A percentile compares a stretch with the other conserved stretches of the same genome.
Evolutionary conservation across 1,140 invertebrate species (phyloP).

Genomic region (Luehdorfia chinensis): DNA sequence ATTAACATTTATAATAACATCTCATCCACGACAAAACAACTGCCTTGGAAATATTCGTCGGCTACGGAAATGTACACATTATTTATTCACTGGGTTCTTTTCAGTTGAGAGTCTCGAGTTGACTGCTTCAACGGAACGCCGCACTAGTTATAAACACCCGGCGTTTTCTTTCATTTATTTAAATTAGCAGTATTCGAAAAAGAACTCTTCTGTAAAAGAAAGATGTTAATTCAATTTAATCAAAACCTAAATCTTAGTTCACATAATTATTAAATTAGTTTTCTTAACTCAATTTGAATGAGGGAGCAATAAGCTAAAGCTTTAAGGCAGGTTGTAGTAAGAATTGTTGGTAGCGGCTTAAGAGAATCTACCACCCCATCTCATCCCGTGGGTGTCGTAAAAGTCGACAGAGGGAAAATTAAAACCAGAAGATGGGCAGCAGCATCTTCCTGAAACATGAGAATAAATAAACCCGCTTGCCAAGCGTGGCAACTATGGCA

Average conservation of each 20-base stretch:
- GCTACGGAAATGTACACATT: slow-evolving; percentile 15
- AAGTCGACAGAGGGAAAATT: too few species aligned
- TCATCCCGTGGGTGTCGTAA: too few species aligned
- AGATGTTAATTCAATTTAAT: neutral
- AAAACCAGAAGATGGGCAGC: too few species aligned
- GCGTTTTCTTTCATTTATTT: slow-evolving; percentile 11
- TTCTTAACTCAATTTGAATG: neutral
- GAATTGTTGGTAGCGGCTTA: too few species aligned
- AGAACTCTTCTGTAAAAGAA: neutral
- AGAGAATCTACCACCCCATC: too few species aligned
- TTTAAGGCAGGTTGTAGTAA: too few species aligned
- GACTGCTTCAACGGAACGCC: slow-evolving; percentile 26
- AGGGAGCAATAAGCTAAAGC: too few species aligned
- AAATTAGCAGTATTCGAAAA: slow-evolving; percentile 11
- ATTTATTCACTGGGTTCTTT: slow-evolving; percentile 18
- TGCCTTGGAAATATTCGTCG: slow-evolving; percentile 8
- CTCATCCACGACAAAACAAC: slow-evolving; percentile 7
- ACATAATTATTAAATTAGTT: neutral
- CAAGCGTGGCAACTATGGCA: too few species aligned
- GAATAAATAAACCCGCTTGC: too few species aligned
- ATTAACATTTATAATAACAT: slow-evolving; percentile 9
- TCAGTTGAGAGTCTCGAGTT: slow-evolving; percentile 28
- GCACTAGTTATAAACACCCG: slow-evolving; percentile 10
- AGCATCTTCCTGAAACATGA: too few species aligned
- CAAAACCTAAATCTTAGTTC: neutral